A percentile compares a stretch with the other conserved stretches of the same genome.
Conservation (phyloP, 2,113 vertebrate genomes). For the Myiopsitta monachus region DNA sequence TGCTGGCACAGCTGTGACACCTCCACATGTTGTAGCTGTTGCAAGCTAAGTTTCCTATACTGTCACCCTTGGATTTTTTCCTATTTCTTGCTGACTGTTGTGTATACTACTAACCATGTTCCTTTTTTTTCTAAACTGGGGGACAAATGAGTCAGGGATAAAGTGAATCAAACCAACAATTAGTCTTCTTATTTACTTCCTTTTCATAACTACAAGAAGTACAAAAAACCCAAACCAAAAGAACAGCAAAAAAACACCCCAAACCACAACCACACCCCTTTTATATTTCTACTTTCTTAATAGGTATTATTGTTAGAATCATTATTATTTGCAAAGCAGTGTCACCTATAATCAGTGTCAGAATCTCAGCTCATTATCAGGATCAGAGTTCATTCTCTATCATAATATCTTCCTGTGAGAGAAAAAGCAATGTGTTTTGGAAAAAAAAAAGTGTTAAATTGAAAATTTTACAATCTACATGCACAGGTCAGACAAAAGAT, state of each 20-base stretch:
- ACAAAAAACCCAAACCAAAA: not conserved
- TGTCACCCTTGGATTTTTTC: not conserved
- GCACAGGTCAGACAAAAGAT: not conserved
- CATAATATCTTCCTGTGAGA: not conserved
- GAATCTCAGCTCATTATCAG: not conserved
- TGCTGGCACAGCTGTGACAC: conserved; percentile 57
- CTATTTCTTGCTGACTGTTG: not conserved
- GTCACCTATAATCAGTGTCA: not conserved
- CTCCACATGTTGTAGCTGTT: conserved; percentile 21
- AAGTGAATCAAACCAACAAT: not conserved
- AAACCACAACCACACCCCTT: not conserved
- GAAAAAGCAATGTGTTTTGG: not conserved
- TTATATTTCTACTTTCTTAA: not conserved
- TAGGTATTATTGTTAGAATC: not conserved
- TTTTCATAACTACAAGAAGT: not conserved
- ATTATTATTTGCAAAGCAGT: not conserved
- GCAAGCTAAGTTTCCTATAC: conserved; percentile 19
- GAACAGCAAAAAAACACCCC: not conserved
- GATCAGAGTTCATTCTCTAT: not conserved
- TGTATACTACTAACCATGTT: not conserved
- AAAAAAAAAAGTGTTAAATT: not conserved
- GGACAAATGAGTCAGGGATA: not conserved
- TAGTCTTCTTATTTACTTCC: not conserved
- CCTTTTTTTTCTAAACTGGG: not conserved
- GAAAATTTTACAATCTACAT: not conserved